A percentile compares a stretch with the other conserved stretches of the same genome.
phyloP scores from a whole-genome alignment of 2,888 invertebrate genomes.

The Bombylius discolor region DNA sequence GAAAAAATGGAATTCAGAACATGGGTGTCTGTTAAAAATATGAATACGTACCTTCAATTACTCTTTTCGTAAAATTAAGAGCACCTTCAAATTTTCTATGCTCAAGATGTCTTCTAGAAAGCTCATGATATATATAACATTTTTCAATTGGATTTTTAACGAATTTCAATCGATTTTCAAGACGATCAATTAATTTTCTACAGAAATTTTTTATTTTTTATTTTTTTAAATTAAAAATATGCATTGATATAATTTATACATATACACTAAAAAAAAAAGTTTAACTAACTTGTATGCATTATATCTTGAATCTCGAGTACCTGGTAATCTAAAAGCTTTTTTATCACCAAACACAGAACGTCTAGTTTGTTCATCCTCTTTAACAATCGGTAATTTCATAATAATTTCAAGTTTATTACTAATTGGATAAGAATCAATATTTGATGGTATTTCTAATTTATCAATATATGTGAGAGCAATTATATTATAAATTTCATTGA shows the following conservation, averaged over 20 bases:
- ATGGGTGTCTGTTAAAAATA: no score
- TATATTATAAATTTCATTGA: slow-evolving; percentile 31
- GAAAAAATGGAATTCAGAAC: no score
- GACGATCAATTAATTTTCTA: background rate
- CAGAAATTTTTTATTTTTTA: background rate
- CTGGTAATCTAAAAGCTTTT: slow-evolving; percentile 19
- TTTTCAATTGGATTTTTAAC: slow-evolving; percentile 10
- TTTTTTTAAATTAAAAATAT: background rate
- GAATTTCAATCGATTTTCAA: slow-evolving; percentile 6
- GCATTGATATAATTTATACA: background rate
- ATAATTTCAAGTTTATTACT: slow-evolving; percentile 2
- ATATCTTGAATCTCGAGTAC: slow-evolving; percentile 18
- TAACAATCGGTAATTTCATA: slow-evolving; percentile 2
- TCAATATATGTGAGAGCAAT: slow-evolving; percentile 28
- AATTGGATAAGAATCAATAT: background rate
- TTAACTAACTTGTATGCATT: slow-evolving; percentile 21
- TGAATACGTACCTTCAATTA: slow-evolving; percentile 5
- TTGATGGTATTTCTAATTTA: slow-evolving; percentile 11
- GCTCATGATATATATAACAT: slow-evolving; percentile 11
- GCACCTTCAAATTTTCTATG: slow-evolving; percentile 11
- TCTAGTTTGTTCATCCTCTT: slow-evolving; percentile 5
- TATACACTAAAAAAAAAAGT: background rate
- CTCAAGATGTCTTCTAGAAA: slow-evolving; percentile 6
- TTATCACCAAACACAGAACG: slow-evolving; percentile 27
- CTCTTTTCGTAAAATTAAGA: slow-evolving; percentile 4